A percentile compares a stretch with the other conserved stretches of the same genome.
These are phyloP conservation scores for Ursus arctos DNA, from an alignment of 2,113 vertebrate genomes.

Conservation along the genomic window DNA sequence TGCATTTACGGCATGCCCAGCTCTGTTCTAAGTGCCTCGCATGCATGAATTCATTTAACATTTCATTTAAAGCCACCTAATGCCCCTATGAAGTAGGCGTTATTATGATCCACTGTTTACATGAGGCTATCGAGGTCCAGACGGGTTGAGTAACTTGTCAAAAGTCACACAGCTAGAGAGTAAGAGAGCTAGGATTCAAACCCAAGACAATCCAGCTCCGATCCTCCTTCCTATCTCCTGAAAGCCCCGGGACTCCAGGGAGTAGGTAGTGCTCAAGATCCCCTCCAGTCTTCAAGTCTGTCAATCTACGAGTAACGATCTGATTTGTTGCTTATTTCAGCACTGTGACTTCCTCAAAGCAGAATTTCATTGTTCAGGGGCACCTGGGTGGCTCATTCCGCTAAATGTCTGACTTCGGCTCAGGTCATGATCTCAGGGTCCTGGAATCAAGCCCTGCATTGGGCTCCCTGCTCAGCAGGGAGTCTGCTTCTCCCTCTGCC, in stretches of 20 bases:
- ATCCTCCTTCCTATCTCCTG: neutral
- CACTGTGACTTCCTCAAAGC: neutral
- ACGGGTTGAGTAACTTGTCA: neutral
- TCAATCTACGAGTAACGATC: accelerated
- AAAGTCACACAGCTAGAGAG: neutral
- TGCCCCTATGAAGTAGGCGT: neutral
- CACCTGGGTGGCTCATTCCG: neutral
- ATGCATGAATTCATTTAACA: neutral
- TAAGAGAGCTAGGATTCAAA: neutral
- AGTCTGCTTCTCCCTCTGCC: neutral
- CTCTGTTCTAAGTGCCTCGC: neutral
- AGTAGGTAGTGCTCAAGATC: neutral
- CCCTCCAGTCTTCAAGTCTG: neutral
- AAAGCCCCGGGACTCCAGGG: neutral
- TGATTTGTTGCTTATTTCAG: neutral
- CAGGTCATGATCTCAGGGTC: neutral
- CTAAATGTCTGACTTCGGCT: neutral
- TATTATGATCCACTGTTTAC: neutral
- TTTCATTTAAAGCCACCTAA: neutral
- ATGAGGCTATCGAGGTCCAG: neutral
- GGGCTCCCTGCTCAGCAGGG: neutral
- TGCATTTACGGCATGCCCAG: no score
- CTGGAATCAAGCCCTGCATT: neutral
- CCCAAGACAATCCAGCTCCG: neutral
- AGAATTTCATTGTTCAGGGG: neutral